phyloP scores from a whole-genome alignment of 2,888 invertebrate species.

The Drosophila kokeensis region DNA sequence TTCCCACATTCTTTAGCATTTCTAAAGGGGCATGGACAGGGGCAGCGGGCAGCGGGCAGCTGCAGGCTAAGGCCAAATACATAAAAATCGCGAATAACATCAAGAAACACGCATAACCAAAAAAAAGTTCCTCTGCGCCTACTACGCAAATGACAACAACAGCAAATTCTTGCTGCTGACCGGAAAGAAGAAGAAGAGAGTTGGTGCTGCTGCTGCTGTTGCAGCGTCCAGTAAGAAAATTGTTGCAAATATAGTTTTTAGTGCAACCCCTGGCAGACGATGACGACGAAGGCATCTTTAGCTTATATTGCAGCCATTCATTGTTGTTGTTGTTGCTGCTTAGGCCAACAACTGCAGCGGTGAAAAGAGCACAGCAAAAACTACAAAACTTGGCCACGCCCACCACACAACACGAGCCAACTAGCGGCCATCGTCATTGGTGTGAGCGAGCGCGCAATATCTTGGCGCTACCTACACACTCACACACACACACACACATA shows the following conservation, averaged over 20 bases:
- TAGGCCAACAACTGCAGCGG: conserved; percentile 61
- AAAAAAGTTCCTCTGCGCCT: conserved; percentile 34
- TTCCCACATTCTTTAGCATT: neutral
- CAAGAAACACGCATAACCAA: conserved; percentile 41
- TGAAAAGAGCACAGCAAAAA: conserved; percentile 75
- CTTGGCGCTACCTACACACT: conserved; percentile 64
- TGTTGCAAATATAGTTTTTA: conserved; percentile 76
- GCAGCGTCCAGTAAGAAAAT: conserved; percentile 77
- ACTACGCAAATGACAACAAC: conserved; percentile 23
- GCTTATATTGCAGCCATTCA: conserved; percentile 67
- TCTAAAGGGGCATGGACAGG: neutral
- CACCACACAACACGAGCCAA: conserved; percentile 39
- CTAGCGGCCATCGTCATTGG: conserved; percentile 40
- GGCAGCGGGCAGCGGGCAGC: neutral
- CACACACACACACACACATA: conserved; percentile 18
- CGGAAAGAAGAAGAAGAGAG: conserved; percentile 60
- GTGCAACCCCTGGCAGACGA: conserved; percentile 54
- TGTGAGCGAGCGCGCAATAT: conserved; percentile 67
- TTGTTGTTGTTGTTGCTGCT: conserved; percentile 59
- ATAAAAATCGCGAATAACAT: conserved; percentile 60
- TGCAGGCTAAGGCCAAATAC: conserved; percentile 29
- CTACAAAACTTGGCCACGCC: conserved; percentile 74
- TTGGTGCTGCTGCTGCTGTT: conserved; percentile 25
- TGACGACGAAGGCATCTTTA: conserved; percentile 48
- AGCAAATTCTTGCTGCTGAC: conserved; percentile 37